Conservation (phyloP, 2,888 invertebrate species). For the Dusona sp. region DNA sequence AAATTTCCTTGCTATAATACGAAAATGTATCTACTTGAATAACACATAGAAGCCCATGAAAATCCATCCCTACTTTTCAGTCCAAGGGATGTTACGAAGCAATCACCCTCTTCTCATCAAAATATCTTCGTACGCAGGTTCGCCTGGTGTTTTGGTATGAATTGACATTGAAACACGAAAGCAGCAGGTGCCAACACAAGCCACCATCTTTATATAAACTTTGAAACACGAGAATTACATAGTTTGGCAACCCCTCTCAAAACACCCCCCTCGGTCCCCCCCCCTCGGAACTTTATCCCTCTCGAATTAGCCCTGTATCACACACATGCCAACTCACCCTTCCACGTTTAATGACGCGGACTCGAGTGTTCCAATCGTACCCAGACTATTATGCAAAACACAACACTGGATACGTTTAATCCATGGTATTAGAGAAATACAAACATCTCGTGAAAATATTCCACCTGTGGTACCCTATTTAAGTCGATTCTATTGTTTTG, state of each 20-base stretch:
- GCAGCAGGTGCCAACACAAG: conserved; percentile 60
- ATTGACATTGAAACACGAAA: conserved; percentile 41
- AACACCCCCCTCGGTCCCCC: conserved; percentile 2
- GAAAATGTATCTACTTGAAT: conserved; percentile 49
- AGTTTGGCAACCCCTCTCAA: conserved; percentile 32
- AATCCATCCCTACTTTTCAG: conserved; percentile 30
- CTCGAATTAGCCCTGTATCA: conserved; percentile 59
- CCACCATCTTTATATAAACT: conserved; percentile 49
- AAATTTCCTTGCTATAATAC: conserved; percentile 43
- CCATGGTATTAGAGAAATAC: conserved; percentile 26
- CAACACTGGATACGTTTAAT: conserved; percentile 27
- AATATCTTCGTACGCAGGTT: conserved; percentile 53
- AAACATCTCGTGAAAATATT: conserved; percentile 45
- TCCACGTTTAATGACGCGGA: conserved; percentile 42
- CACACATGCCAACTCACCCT: conserved; percentile 64
- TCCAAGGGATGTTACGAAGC: conserved; percentile 47
- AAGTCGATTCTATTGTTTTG: not conserved
- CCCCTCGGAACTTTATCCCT: conserved; percentile 42
- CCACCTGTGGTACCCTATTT: conserved; percentile 36
- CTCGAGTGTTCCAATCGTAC: conserved; percentile 41
- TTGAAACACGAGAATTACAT: conserved; percentile 47
- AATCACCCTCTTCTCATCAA: conserved; percentile 60
- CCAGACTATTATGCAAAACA: conserved; percentile 56
- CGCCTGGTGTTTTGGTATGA: not conserved
- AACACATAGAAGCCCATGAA: conserved; percentile 31